Conservation (phyloP, 2,113 vertebrate species). For the Mus pahari region DNA sequence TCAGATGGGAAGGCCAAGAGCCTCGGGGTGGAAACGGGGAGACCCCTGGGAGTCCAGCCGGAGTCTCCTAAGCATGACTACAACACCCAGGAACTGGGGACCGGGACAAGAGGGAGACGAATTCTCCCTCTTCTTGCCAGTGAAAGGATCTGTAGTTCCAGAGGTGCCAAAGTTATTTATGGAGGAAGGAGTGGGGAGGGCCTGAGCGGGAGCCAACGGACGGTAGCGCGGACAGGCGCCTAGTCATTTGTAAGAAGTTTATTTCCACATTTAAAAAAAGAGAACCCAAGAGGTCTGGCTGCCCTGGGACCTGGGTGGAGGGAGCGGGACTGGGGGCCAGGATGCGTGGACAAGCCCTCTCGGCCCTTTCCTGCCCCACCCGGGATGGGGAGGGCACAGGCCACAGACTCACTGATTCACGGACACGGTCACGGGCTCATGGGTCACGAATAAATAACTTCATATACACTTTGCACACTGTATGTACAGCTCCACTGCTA, state of each 20-base stretch:
- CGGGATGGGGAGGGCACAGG: conserved; percentile 79
- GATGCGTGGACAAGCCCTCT: conserved; percentile 23
- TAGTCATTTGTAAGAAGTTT: conserved; percentile 94
- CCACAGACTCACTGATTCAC: conserved; percentile 93
- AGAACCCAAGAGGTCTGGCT: conserved; percentile 65
- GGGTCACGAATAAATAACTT: conserved; percentile 94
- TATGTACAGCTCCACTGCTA: conserved; percentile 87
- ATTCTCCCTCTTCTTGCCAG: neutral
- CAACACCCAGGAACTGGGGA: neutral
- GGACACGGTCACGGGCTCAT: conserved; percentile 90
- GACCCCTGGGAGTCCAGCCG: neutral
- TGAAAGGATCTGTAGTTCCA: neutral
- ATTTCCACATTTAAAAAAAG: conserved; percentile 98
- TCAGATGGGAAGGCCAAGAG: conserved; percentile 25
- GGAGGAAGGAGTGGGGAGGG: neutral
- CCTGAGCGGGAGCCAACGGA: neutral
- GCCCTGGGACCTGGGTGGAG: neutral
- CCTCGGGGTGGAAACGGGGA: neutral
- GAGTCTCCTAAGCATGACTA: neutral
- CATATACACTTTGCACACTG: conserved; percentile 95
- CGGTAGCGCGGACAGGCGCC: conserved; percentile 58
- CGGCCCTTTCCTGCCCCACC: conserved; percentile 43
- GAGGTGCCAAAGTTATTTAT: neutral
- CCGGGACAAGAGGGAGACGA: neutral
- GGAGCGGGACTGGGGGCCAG: neutral